These are phyloP conservation scores for Coreius guichenoti DNA, from an alignment of 2,797 vertebrate species.

Conservation along the genomic window DNA sequence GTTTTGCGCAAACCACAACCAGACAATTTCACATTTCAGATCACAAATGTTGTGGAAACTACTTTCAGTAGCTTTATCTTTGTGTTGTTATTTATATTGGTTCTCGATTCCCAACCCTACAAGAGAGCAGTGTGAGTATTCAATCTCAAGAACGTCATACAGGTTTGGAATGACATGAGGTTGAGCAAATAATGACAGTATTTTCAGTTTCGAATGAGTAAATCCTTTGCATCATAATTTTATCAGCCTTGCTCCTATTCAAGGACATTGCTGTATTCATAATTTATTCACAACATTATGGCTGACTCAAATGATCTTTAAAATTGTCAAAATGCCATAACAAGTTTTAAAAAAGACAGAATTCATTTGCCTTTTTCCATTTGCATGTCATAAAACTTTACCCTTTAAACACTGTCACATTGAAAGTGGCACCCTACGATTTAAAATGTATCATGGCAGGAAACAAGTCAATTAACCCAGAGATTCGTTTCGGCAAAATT, in stretches of 20 bases:
- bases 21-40: background rate
- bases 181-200: background rate
- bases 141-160: background rate
- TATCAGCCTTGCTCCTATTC: background rate
- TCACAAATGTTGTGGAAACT: background rate
- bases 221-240: constrained; percentile 1
- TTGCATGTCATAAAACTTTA: constrained; percentile 37
- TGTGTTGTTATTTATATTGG: background rate
- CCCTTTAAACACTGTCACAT: constrained; percentile 36
- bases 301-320: constrained; percentile 33
- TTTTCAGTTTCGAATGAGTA: constrained; percentile 4
- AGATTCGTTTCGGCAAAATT: constrained; percentile 52
- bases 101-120: background rate
- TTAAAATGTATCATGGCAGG: constrained; percentile 37
- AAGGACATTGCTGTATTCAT: constrained; percentile 41
- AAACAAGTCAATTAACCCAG: constrained; percentile 49
- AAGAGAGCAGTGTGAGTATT: background rate
- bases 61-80: background rate
- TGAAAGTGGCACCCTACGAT: constrained; percentile 38
- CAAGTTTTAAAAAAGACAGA: constrained; percentile 17
- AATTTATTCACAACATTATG: constrained; percentile 14
- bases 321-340: constrained; percentile 15
- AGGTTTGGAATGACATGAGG: background rate
- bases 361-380: constrained; percentile 15
- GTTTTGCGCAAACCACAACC: constrained; percentile 3